phyloP scores from a whole-genome alignment of 2,113 vertebrate genomes.

The Siniperca chuatsi region DNA sequence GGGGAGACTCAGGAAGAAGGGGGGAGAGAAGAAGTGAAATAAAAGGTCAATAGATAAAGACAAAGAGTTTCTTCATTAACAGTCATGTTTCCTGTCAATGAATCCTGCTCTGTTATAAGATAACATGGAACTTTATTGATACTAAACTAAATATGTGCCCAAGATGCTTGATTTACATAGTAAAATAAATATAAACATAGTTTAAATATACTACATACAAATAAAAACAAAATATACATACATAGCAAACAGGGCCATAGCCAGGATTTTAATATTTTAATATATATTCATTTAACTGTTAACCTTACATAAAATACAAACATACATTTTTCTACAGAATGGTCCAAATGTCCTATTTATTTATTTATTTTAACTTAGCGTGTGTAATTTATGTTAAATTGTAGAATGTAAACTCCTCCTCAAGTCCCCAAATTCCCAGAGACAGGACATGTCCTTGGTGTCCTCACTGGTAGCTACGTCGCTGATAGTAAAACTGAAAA shows the following conservation, averaged over 20 bases:
- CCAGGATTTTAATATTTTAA: not conserved
- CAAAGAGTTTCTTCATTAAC: not conserved
- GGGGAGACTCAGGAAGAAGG: slow-evolving; percentile 19
- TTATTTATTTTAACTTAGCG: no score
- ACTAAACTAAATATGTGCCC: no score
- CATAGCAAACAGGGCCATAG: not conserved
- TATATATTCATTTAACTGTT: no score
- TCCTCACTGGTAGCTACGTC: no score
- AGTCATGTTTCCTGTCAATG: slow-evolving; percentile 1
- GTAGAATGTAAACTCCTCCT: no score
- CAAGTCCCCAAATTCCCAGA: no score
- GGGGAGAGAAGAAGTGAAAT: not conserved
- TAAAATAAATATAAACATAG: not conserved
- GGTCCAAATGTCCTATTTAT: no score
- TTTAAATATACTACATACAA: not conserved
- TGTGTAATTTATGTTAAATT: no score
- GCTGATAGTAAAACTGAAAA: no score
- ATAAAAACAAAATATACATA: not conserved
- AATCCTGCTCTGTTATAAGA: not conserved
- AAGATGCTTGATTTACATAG: not conserved
- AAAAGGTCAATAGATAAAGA: slow-evolving; percentile 19
- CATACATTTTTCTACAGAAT: no score
- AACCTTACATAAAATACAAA: no score
- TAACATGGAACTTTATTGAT: not conserved
- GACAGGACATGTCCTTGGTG: no score